Percentiles rank a stretch among this genome's conserved stretches.
Evolutionary conservation across 2,888 invertebrate species (phyloP).

Genomic region (Malthinus flaveolus): DNA sequence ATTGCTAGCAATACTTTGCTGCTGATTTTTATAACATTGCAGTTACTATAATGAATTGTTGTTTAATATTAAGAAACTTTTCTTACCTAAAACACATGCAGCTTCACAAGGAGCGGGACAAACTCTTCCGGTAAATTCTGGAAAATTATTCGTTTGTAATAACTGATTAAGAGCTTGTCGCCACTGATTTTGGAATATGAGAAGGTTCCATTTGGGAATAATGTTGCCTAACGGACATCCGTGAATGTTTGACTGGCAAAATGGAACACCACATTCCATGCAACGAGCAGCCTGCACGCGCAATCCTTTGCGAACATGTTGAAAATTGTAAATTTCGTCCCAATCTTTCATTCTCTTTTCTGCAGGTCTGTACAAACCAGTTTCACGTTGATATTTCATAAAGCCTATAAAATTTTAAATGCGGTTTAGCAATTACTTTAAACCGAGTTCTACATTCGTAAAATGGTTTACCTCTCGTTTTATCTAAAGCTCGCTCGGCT

Average conservation of each 20-base stretch:
- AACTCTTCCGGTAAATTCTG: conserved; percentile 71
- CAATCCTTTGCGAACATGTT: conserved; percentile 85
- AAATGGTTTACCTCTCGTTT: conserved; percentile 61
- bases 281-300: conserved; percentile 91
- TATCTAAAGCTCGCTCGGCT: conserved; percentile 80
- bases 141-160: conserved; percentile 98
- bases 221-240: conserved; percentile 98
- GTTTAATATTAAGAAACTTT: neutral
- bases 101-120: conserved; percentile 99
- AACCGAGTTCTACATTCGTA: neutral
- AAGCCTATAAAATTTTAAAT: conserved; percentile 73
- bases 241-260: conserved; percentile 89
- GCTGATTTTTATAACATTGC: too few species aligned
- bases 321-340: conserved; percentile 93
- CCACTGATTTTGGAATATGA: conserved; percentile 95
- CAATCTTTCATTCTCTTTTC: conserved; percentile 89
- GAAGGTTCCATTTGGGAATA: conserved; percentile 98
- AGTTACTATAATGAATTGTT: neutral
- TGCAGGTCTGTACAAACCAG: conserved; percentile 81
- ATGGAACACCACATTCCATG: conserved; percentile 99
- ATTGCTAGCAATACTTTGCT: neutral
- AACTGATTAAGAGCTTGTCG: conserved; percentile 89
- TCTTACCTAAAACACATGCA: conserved; percentile 84
- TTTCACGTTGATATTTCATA: conserved; percentile 93
- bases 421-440: neutral